phyloP scores from a whole-genome alignment of 1,140 invertebrate species.

The Bactericera cockerelli region DNA sequence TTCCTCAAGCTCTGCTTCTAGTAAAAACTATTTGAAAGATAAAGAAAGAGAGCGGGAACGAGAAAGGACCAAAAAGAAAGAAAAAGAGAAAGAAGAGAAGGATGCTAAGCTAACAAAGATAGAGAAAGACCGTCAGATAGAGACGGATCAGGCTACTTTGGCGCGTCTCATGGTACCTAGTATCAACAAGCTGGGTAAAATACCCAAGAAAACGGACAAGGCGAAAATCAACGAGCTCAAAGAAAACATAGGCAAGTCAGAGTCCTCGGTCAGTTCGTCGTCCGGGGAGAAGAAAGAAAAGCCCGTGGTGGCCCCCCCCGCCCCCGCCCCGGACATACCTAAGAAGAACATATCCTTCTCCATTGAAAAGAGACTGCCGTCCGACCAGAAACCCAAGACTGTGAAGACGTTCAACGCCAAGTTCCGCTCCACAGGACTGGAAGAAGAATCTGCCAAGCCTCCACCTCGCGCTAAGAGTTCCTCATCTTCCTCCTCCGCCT shows the following conservation, averaged over 20 bases:
- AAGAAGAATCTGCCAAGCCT: conserved; percentile 63
- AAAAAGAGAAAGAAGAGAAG: conserved; percentile 27
- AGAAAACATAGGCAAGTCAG: conserved; percentile 11
- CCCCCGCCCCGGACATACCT: conserved; percentile 22
- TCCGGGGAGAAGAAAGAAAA: conserved; percentile 24
- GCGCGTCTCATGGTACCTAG: conserved; percentile 44
- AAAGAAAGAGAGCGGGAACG: conserved; percentile 8
- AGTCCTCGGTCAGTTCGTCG: neutral
- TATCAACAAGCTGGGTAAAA: conserved; percentile 52
- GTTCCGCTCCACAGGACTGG: conserved; percentile 68
- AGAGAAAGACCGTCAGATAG: conserved; percentile 20
- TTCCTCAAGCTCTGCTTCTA: neutral
- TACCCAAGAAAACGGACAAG: conserved; percentile 47
- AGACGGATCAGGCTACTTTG: conserved; percentile 48
- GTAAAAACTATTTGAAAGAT: neutral
- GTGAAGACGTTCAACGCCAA: conserved; percentile 78
- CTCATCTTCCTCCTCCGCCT: conserved; percentile 10
- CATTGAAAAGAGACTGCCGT: conserved; percentile 52
- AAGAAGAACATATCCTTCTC: conserved; percentile 58
- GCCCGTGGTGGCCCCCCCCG: conserved; percentile 15
- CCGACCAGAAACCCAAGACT: conserved; percentile 53
- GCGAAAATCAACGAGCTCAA: conserved; percentile 18
- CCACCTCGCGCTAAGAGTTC: conserved; percentile 36
- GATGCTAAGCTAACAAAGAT: conserved; percentile 14
- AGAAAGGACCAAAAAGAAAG: neutral